Evolutionary conservation across 2,797 vertebrate species (phyloP), one percentile per base, ranked within the genome.

Genomic region (Catostomus latipinnis): DNA sequence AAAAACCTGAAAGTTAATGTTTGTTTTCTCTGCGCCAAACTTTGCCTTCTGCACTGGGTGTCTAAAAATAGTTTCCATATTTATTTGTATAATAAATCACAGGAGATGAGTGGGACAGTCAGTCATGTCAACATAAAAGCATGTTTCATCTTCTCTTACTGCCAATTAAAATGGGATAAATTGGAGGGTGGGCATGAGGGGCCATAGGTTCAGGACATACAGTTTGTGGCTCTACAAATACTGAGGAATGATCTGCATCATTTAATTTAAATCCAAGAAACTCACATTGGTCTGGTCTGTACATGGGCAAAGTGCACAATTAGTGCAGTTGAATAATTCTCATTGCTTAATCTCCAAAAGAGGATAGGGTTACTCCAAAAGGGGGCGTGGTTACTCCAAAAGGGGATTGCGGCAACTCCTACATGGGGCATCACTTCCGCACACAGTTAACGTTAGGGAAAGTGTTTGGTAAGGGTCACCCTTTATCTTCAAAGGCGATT

Each of bases 111-210:
- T 16, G 65, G 54, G 16, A 69, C 74, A 76, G 60, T 60, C 57
- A 54, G 54, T 76, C 65, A 60, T 46, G 18, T 16, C 12, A 76
- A 76, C 74, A 69, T 76, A 76, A 34, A 34, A 77, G 46, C 75
- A 69, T 50, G 46, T 69, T 69, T 77, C 54, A 77, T 77, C 74
- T 69, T 76, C 18, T 69, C 54, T 12, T 60, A 69, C 65, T 69
- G 54, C 65, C 75, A 77, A 77, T 69, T 77, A 63, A 78, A 78
- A 78, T 78, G 10, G 58, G 34, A 78, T 62, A 63, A 71, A 78
- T 62, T 71, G 49, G 14, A 61, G 49, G 66, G 76, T 71, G n/a
- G 58, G 49, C 58, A 53, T 18, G 11, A 70, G 34, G 34, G 34
- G 10, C n/a, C 50, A 43, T 60, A 43, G 52, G 65, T 69, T 69